Conservation (phyloP, 2,888 invertebrate genomes). For the Neelides folsomi region DNA sequence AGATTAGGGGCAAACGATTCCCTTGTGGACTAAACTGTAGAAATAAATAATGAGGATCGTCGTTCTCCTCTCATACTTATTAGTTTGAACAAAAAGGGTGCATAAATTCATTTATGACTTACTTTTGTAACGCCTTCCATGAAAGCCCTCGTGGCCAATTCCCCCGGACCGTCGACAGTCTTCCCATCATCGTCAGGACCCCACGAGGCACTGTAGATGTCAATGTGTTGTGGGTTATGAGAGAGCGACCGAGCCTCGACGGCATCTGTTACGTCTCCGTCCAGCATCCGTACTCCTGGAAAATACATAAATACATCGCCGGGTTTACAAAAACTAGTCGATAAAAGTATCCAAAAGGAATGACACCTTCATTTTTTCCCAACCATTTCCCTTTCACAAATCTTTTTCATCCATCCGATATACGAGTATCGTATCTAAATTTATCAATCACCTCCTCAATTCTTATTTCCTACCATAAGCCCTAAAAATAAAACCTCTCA, state of each 20-base stretch:
- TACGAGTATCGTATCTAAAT: too few species aligned
- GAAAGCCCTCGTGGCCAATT: conserved; percentile 85
- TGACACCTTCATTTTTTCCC: too few species aligned
- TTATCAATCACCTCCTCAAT: too few species aligned
- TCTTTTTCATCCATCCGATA: too few species aligned
- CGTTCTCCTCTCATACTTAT: neutral
- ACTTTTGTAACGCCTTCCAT: conserved; percentile 89
- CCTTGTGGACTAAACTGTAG: too few species aligned
- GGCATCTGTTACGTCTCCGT: conserved; percentile 96
- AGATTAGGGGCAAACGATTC: too few species aligned
- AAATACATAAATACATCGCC: conserved; percentile 5
- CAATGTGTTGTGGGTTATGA: conserved; percentile 88
- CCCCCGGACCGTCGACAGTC: conserved; percentile 95
- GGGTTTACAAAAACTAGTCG: neutral
- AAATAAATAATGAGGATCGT: too few species aligned
- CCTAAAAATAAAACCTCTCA: too few species aligned
- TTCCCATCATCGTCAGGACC: conserved; percentile 94
- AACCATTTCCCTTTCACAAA: too few species aligned
- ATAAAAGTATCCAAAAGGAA: too few species aligned
- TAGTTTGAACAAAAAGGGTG: neutral
- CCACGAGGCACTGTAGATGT: conserved; percentile 97
- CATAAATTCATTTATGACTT: conserved; percentile 19
- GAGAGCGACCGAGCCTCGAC: conserved; percentile 92
- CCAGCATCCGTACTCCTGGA: conserved; percentile 88
- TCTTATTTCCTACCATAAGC: too few species aligned